Evolutionary conservation across 1,140 invertebrate species (phyloP).

Genomic region (Drosophila watanabei): DNA sequence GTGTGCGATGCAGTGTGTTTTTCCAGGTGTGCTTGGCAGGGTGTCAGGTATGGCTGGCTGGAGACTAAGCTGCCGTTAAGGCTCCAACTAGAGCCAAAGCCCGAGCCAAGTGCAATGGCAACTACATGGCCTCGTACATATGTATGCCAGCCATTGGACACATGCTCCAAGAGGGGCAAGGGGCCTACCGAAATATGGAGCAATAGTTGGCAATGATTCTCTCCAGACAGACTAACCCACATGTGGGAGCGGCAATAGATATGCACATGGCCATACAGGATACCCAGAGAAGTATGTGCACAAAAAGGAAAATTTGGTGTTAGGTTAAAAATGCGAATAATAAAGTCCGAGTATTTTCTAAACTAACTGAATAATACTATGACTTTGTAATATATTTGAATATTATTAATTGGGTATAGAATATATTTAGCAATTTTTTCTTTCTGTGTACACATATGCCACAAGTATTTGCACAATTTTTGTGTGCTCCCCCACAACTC

Average conservation of each 20-base stretch:
- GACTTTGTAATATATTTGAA: no score
- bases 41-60: conserved; percentile 56
- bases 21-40: conserved; percentile 20
- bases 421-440: background rate
- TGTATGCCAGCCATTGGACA: conserved; percentile 61
- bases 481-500: conserved; percentile 12
- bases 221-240: conserved; percentile 54
- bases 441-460: conserved; percentile 32
- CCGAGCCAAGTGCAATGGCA: conserved; percentile 60
- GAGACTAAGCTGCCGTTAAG: conserved; percentile 72
- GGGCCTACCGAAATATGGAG: conserved; percentile 53
- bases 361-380: background rate
- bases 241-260: conserved; percentile 35
- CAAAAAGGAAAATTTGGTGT: background rate
- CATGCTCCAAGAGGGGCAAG: conserved; percentile 41
- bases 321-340: background rate
- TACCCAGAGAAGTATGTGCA: background rate
- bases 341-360: background rate
- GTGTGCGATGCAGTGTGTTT: conserved; percentile 13
- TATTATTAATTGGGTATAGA: background rate
- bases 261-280: conserved; percentile 21
- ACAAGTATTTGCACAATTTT: conserved; percentile 67
- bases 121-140: conserved; percentile 46
- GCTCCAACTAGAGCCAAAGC: conserved; percentile 60
- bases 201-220: conserved; percentile 64